Base-by-base conservation (phyloP, 2,888 invertebrate species). In the Lymantria monacha region DNA sequence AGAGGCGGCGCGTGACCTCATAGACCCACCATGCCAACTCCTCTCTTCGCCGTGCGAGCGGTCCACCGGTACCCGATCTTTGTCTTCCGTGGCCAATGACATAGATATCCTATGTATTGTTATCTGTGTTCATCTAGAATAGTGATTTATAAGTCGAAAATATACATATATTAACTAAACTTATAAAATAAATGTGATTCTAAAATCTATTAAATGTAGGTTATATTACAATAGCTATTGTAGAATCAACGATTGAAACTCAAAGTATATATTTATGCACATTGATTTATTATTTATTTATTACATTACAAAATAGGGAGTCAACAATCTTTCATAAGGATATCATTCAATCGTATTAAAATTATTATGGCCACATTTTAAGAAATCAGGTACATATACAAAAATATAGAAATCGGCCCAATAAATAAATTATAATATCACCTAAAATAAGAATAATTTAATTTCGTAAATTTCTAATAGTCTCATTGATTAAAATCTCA, bases 311-410 rank as follows among this genome's bases (percentile, higher is more conserved):
- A 85, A 86, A 86, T 83, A 86, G 77, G 70, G 74, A 33, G 87
- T 89, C 89, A 87, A 75, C 77, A 71, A 75, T 70, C 76, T 74
- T 74, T 79, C 72, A 70, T 74, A 73, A 81, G 75, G 74, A 76
- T 70, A 22, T 76, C 74, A 73, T 73, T 73, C 76, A 73, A 69
- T 68, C 70, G 66, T 66, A 77, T 70, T 81, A 81, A 78, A 82
- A 86, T 77, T 85, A 87, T 84, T 89, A 90, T 90, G 90, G 90
- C 89, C 89, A 88, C 90, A 78, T 77, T 83, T 81, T 70, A 85
- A 83, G 85, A 88, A 85, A 88, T 91, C 90, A 91, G 90, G 91
- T 90, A 91, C 90, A 85, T 85, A 85, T 83, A 87, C 70, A 83
- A 81, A n/a, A n/a, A 82, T 33, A 83, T 74, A 84, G 15, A 41